Evolutionary conservation across 1,140 invertebrate species (phyloP).

Genomic region (Augochlora pura): DNA sequence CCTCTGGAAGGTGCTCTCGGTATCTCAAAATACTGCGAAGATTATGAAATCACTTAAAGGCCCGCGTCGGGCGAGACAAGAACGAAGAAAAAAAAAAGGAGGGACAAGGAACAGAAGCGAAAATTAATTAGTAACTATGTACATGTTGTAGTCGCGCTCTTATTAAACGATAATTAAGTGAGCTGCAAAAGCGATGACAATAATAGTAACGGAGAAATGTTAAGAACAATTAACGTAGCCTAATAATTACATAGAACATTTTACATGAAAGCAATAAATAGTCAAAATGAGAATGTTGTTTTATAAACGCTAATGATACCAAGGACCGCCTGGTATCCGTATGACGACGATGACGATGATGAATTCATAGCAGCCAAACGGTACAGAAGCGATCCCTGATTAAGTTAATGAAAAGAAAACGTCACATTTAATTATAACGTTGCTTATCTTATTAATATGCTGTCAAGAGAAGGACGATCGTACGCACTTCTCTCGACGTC

Average conservation of each 20-base stretch:
- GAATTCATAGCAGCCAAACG: conserved; percentile 22
- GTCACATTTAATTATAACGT: conserved; percentile 29
- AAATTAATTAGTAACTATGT: conserved; percentile 47
- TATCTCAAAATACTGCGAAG: conserved; percentile 52
- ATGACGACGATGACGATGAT: conserved; percentile 17
- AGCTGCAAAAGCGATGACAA: conserved; percentile 52
- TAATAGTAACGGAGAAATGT: conserved; percentile 65
- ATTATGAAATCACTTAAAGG: conserved; percentile 32
- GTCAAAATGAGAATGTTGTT: conserved; percentile 51
- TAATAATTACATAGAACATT: conserved; percentile 59
- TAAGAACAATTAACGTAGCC: conserved; percentile 67
- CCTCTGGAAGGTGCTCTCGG: conserved; percentile 48
- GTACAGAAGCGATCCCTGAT: conserved; percentile 26
- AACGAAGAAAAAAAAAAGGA: conserved; percentile 16
- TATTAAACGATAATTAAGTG: conserved; percentile 59
- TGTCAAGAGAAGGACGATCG: conserved; percentile 58
- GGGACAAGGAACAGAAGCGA: conserved; percentile 8
- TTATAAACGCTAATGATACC: conserved; percentile 30
- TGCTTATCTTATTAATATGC: conserved; percentile 56
- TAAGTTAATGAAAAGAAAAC: conserved; percentile 30
- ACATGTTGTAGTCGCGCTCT: conserved; percentile 43
- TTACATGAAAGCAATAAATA: conserved; percentile 66
- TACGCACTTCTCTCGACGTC: conserved; percentile 56
- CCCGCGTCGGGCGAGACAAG: not conserved
- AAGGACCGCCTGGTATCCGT: conserved; percentile 26